Conservation (phyloP, 2,797 vertebrate species). For the Bufotes viridis region DNA sequence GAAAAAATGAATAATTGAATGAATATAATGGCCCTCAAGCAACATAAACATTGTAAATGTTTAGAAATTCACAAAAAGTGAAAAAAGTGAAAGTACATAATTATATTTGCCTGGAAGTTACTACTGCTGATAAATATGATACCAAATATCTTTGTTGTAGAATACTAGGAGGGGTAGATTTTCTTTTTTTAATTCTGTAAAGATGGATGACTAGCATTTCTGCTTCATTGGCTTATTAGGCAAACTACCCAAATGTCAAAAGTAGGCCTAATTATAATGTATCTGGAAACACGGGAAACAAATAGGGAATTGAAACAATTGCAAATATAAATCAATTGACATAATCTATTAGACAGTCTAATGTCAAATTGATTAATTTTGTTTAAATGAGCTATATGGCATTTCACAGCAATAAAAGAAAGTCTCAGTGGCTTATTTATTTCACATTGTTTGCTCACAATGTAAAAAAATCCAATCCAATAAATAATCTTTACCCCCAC, state of each 20-base stretch:
- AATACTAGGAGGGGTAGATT: no score
- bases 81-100: no score
- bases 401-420: neutral
- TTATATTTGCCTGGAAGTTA: no score
- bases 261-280: neutral
- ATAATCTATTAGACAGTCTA: neutral
- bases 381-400: neutral
- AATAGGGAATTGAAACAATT: neutral
- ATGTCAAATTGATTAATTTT: neutral
- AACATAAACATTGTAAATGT: no score
- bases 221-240: neutral
- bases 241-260: neutral
- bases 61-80: no score
- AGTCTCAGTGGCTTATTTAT: neutral
- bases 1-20: no score
- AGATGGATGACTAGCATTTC: neutral
- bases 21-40: no score
- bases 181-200: neutral
- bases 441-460: neutral
- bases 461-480: neutral
- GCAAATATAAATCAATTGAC: neutral
- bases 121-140: no score
- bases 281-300: neutral
- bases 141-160: no score
- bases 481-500: no score